Evolutionary conservation across 2,888 invertebrate species (phyloP), one percentile per base, ranked within the genome.

Genomic region (Morinoia aosen): DNA sequence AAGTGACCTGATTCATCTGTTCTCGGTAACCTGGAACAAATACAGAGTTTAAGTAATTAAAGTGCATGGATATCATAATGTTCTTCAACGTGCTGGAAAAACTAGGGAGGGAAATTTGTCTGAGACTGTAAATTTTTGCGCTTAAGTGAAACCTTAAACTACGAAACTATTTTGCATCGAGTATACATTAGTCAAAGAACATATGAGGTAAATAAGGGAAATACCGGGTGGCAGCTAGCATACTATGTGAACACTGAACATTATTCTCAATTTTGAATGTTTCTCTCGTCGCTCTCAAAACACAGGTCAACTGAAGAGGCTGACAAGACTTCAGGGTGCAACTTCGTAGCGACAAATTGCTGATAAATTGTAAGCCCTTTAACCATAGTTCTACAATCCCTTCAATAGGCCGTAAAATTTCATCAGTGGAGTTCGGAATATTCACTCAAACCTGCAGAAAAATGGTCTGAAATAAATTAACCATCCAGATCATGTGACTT

Each of bases 1-100:
- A 97, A 0, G 97, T 97, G 14, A 97, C 97, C 96, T 97, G 97
- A 96, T 98, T 98, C 95, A 97, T 97, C 97, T 98, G 98, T 96
- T 98, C 97, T 48, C 98, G 97, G 88, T 97, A 97, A n/a, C 97
- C 97, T 97, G 94, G n/a, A 93, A 95, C n/a, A 96, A 61, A 25
- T 95, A 33, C 3, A 19, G 33, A 10, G 76, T 1, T 76, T 76
- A 25, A 76, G 76, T 76, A 10, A 76, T 33, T 8, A 76, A 16
- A 19, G 10, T 25, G 8, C 25, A 2, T 76, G 25, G 25, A 25
- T 25, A 12, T 14, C 33, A 76, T 3, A 76, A 8, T 7, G 12
- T 16, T 3, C 76, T 76, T 10, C 8, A 76, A 33, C 16, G 10
- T 76, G 25, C 8, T 12, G 19, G 12, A 76, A 25, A 25, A 33